Evolutionary conservation across 2,113 vertebrate genomes (phyloP).

Genomic region (Corythoichthys haematopterus): DNA sequence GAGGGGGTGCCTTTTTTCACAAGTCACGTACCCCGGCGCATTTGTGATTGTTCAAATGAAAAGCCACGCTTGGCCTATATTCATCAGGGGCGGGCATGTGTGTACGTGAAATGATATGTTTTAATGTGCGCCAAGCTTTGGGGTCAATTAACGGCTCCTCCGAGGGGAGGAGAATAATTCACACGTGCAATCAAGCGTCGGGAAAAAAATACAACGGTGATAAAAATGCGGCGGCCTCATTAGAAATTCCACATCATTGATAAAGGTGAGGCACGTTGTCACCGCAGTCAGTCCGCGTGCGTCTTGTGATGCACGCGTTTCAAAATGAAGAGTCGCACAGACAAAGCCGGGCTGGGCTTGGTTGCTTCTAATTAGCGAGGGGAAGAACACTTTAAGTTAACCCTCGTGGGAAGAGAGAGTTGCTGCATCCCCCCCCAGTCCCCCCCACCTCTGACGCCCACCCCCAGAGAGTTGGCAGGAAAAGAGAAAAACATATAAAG

Average conservation of each 20-base stretch:
- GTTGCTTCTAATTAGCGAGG: constrained; percentile 61
- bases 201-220: not conserved
- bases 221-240: constrained; percentile 37
- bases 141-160: constrained; percentile 63
- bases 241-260: constrained; percentile 17
- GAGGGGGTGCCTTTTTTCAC: constrained; percentile 24
- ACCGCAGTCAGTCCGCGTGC: constrained; percentile 8
- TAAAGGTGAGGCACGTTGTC: constrained; percentile 28
- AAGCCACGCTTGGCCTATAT: constrained; percentile 51
- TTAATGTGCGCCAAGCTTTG: constrained; percentile 52
- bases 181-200: constrained; percentile 42
- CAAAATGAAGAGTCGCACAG: constrained; percentile 32
- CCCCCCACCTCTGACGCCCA: constrained; percentile 14
- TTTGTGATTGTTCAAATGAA: constrained; percentile 40
- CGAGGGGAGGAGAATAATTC: constrained; percentile 50
- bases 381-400: constrained; percentile 48
- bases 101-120: constrained; percentile 45
- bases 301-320: constrained; percentile 37
- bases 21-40: constrained; percentile 10
- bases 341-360: constrained; percentile 39
- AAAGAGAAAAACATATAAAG: constrained; percentile 47
- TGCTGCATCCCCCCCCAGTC: constrained; percentile 37
- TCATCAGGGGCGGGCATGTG: constrained; percentile 26
- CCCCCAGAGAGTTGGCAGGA: constrained; percentile 48
- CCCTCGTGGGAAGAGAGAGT: constrained; percentile 55